Base-by-base conservation (phyloP, 2,888 invertebrate genomes). In the Acrocera orbiculus region DNA sequence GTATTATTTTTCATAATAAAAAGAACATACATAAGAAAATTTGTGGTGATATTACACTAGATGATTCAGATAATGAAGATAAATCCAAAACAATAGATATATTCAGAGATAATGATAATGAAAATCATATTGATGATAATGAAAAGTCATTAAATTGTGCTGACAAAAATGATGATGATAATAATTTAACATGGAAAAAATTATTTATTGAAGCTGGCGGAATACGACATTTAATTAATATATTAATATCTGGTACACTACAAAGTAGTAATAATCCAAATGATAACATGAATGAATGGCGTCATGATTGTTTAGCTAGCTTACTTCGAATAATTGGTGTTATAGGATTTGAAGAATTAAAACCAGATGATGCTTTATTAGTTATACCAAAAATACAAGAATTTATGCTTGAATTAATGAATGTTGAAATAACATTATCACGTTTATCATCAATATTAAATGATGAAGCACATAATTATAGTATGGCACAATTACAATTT, bases 291-390 rank as follows among this genome's bases (percentile, higher is more conserved):
- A 61, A 59, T 37, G 86, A 92, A 61, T 93, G 93, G 93, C 76
- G 89, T 35, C 90, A 90, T 53, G 93, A 93, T 53, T 92, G 90
- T 50, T 64, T 93, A 17, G 89, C 90, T 4, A 76, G 83, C 43
- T 61, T 93, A 8, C 55, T 93, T 33, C 82, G 89, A 50, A 69
- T 90, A 41, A 62, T 92, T 7, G 87, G 85, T 55, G 76, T 89
- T 40, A 69, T 92, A 33, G 89, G 90, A 1, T 79, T 87, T 8
- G 67, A 34, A 58, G 48, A 48, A 54, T 23, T 69, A 57, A 53
- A 62, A 54, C 29, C 53, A 4, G 59, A 54, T 29, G 58, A 56
- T 41, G 54, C 54, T 39, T 61, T 65, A 9, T 79, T 81, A 32
- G 74, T 75, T 2, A 73, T 81, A 41, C 78, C 79, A 2, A 67